A percentile compares a stretch with the other conserved stretches of the same genome.
Evolutionary conservation across 2,797 vertebrate genomes (phyloP).

Genomic region (Arctocebus calabarensis): DNA sequence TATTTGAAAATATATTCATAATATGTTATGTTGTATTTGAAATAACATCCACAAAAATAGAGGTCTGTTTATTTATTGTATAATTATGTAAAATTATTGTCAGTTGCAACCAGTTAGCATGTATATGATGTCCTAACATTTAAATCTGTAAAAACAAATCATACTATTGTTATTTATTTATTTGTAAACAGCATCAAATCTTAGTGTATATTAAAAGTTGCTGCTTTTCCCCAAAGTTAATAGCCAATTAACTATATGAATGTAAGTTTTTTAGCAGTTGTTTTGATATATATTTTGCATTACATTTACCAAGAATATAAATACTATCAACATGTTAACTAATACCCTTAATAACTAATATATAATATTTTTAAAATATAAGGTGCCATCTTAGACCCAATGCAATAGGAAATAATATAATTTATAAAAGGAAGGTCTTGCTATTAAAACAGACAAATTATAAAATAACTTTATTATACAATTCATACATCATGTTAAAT

Average conservation of each 20-base stretch:
- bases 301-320: slow-evolving; percentile 10
- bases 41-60: slow-evolving; percentile 45
- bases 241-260: slow-evolving; percentile 62
- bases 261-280: background rate
- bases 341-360: background rate
- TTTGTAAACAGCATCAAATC: slow-evolving; percentile 33
- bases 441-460: background rate
- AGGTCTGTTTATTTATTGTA: slow-evolving; percentile 54
- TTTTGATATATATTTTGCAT: slow-evolving; percentile 52
- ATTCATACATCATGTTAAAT: background rate
- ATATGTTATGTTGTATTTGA: slow-evolving; percentile 72
- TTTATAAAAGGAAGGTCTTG: background rate
- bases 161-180: background rate
- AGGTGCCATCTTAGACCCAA: background rate
- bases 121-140: slow-evolving; percentile 59
- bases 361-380: background rate
- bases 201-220: slow-evolving; percentile 45
- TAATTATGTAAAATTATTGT: slow-evolving; percentile 64
- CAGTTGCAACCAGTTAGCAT: background rate
- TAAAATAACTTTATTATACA: slow-evolving; percentile 50
- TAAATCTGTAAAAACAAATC: slow-evolving; percentile 56
- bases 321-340: slow-evolving; percentile 25
- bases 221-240: slow-evolving; percentile 1
- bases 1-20: slow-evolving; percentile 72
- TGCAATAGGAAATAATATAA: background rate